Base-by-base conservation (phyloP, 2,888 invertebrate species). In the Eupithecia pulchellata region DNA sequence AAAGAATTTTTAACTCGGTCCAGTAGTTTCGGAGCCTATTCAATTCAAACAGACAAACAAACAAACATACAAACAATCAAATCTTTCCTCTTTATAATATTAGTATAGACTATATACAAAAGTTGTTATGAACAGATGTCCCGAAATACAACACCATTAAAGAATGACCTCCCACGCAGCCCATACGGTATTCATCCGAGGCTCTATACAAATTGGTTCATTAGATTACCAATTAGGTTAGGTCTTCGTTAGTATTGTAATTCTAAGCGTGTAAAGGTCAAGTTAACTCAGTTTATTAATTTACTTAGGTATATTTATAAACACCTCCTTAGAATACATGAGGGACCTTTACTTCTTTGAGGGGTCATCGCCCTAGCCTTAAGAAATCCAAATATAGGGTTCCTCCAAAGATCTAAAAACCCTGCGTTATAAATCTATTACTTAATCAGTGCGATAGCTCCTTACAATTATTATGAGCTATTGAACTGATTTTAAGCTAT, bases 261-360 rank as follows among this genome's bases (percentile, higher is more conserved):
- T 72, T 68, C 65, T 57, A 62, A 17, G 34, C 55, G 42, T 68
- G 65, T 65, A 72, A 68, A 72, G 71, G 68, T 72, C 71, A 72
- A 34, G 68, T 25, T 68, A 68, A 68, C 65, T 68, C n/a, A 60
- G 60, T 60, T 60, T 17, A 9, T 17, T 57, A 57, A 29, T 29
- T 27, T 57, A 57, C 29, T 57, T 29, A 52, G 52, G 52, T 52
- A 52, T 29, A 29, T 57, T 57, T 29, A 29, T 27, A 55, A 27
- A 27, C 27, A 57, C 57, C 27, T 57, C 29, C 57, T 57, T 17
- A 29, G 57, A 57, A 57, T 57, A 29, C 17, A 29, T 52, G 17
- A 57, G 17, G 57, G 57, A 29, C 17, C 8, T 17, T 17, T 29
- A 17, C 29, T 57, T 57, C 27, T 57, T 57, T 57, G 2, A 47